These are phyloP conservation scores for Biston stratarius DNA, from an alignment of 2,888 invertebrate species.

Conservation along the genomic window DNA sequence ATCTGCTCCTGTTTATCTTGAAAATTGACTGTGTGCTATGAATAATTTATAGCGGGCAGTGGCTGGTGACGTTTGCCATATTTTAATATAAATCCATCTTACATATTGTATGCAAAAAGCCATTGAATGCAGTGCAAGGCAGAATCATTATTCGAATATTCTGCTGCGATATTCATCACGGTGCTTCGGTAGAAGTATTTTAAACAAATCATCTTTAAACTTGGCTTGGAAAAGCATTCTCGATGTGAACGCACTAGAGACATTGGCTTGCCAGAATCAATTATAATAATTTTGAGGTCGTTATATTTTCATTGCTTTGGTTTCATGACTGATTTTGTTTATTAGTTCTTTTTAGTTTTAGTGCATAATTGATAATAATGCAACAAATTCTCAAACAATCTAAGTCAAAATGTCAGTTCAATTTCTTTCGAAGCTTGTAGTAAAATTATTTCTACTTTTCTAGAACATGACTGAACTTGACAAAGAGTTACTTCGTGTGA, in stretches of 20 bases:
- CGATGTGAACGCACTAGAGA: conserved; percentile 26
- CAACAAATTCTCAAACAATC: no score
- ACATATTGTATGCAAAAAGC: conserved; percentile 86
- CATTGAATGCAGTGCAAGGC: conserved; percentile 84
- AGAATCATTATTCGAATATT: conserved; percentile 85
- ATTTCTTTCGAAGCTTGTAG: no score
- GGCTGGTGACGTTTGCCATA: conserved; percentile 83
- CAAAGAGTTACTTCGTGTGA: no score
- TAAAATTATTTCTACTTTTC: no score
- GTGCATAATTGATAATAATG: no score
- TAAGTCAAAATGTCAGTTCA: no score
- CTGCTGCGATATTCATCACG: conserved; percentile 84
- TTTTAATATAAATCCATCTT: conserved; percentile 86
- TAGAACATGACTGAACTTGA: no score
- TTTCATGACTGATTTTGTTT: neutral
- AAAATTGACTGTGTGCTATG: conserved; percentile 84
- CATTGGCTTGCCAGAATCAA: conserved; percentile 32
- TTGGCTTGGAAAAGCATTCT: conserved; percentile 50
- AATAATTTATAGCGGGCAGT: conserved; percentile 85
- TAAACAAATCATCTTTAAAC: conserved; percentile 85
- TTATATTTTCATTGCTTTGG: conserved; percentile 20
- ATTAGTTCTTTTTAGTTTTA: no score
- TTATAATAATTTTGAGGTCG: conserved; percentile 33
- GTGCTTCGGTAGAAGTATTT: conserved; percentile 74
- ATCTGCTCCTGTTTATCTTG: conserved; percentile 72